phyloP scores from a whole-genome alignment of 2,888 invertebrate genomes.

The Acronicta leporina region DNA sequence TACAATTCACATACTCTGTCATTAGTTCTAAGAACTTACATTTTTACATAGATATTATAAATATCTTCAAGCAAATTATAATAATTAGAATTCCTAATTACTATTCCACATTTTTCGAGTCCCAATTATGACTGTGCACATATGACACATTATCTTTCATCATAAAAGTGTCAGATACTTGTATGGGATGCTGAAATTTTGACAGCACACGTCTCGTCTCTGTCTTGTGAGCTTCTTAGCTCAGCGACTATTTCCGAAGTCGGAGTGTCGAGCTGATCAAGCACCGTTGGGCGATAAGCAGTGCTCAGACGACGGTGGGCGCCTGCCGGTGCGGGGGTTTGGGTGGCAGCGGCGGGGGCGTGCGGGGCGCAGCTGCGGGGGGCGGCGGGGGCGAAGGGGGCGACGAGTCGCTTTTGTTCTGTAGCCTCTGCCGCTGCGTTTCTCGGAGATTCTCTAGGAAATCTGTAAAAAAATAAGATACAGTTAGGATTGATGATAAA shows the following conservation, averaged over 20 bases:
- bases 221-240: conserved; percentile 18
- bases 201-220: conserved; percentile 4
- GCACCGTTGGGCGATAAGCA: not conserved
- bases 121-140: conserved; percentile 10
- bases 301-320: conserved; percentile 73
- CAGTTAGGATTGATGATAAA: not conserved
- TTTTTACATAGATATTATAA: conserved; percentile 11
- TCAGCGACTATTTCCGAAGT: conserved; percentile 5
- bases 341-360: conserved; percentile 79
- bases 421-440: conserved; percentile 74
- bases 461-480: conserved; percentile 63
- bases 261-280: not conserved
- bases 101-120: conserved; percentile 1
- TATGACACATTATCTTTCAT: not conserved
- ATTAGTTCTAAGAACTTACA: conserved; percentile 5
- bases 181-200: not conserved
- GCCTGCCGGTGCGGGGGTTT: conserved; percentile 71
- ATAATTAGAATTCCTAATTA: not conserved
- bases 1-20: conserved; percentile 4
- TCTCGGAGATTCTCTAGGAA: conserved; percentile 83
- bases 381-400: conserved; percentile 29
- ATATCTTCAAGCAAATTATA: not conserved
- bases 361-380: conserved; percentile 54
- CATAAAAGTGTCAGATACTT: conserved; percentile 1
- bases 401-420: conserved; percentile 27